phyloP scores from a whole-genome alignment of 92 coral and sea anemone species.

The Epizoanthus scotinus region DNA sequence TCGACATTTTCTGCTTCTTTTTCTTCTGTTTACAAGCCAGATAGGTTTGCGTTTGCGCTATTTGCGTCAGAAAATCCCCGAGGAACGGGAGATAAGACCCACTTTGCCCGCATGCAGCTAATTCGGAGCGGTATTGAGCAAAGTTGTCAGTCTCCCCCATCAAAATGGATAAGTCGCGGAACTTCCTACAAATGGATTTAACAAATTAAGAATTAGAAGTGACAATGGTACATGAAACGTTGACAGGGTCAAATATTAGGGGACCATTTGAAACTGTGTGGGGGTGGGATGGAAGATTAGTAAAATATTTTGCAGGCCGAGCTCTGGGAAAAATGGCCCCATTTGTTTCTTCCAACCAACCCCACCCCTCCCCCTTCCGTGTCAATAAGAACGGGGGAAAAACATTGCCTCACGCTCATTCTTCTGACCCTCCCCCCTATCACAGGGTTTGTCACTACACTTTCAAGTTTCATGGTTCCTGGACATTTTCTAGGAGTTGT shows the following conservation, averaged over 20 bases:
- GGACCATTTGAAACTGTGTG: too few relatives aligned
- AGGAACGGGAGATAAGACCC: conserved; percentile 88
- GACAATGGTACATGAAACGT: not conserved
- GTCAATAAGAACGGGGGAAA: too few relatives aligned
- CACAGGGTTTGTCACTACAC: too few relatives aligned
- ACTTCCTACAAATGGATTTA: conserved; percentile 65
- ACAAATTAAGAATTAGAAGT: not conserved
- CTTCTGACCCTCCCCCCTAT: too few relatives aligned
- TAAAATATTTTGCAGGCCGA: too few relatives aligned
- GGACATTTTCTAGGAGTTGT: too few relatives aligned
- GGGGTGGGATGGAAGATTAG: too few relatives aligned
- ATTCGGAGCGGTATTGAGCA: conserved; percentile 79
- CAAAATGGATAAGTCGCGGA: conserved; percentile 84
- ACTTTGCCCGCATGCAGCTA: conserved; percentile 53
- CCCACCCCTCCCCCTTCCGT: too few relatives aligned
- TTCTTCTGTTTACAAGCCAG: conserved; percentile 71
- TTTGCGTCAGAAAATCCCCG: conserved; percentile 95
- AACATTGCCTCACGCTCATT: too few relatives aligned
- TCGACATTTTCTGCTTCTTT: conserved; percentile 46
- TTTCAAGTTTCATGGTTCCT: too few relatives aligned
- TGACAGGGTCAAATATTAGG: not conserved
- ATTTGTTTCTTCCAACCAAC: too few relatives aligned
- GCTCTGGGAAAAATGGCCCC: too few relatives aligned
- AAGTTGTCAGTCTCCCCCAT: conserved; percentile 96
- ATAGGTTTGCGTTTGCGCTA: conserved; percentile 90